Evolutionary conservation across 1,140 invertebrate species (phyloP), one percentile per base, ranked within the genome.

Genomic region (Drosophila prosaltans): DNA sequence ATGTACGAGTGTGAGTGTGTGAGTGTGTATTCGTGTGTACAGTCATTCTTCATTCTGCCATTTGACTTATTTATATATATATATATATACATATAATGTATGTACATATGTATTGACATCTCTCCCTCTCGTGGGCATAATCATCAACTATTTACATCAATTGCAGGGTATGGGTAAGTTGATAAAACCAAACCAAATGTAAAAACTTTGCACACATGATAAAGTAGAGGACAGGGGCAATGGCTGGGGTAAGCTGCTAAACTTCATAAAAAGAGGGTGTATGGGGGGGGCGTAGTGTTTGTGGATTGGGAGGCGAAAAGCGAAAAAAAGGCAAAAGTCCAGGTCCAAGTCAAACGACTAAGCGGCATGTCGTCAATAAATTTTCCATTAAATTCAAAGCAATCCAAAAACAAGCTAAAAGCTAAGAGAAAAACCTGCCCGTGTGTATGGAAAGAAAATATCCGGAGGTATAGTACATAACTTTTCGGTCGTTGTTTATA

Each of bases 361-460:
- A 86, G 83, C 83, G 83, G 83, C 83, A 89, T 86, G 83, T 86
- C 83, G 83, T 86, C 83, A 86, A 86, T 86, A 86, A 86, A 86
- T 86, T 86, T 86, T 86, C 83, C 83, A 86, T 86, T 86, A 86
- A 86, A 86, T 86, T 86, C 83, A 86, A 86, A 86, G 76, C 81
- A 81, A 86, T 72, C 68, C 84, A 36, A 72, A 88, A 88, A 86
- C 84, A 89, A 80, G 72, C 72, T 69, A 60, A 59, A 51, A 65
- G 63, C 58, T 36, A 67, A 81, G 61, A 57, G 66, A 66, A 88
- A 83, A 85, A 85, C 71, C 66, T 72, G 45, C 45, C 45, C 26
- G 45, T 51, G 45, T 51, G 21, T 51, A 71, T 62, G 83, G 75
- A 81, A 74, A 36, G 78, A 85, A 85, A 82, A 82, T 81, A 86